Conservation (phyloP, 2,113 vertebrate species). For the Larimichthys crocea region DNA sequence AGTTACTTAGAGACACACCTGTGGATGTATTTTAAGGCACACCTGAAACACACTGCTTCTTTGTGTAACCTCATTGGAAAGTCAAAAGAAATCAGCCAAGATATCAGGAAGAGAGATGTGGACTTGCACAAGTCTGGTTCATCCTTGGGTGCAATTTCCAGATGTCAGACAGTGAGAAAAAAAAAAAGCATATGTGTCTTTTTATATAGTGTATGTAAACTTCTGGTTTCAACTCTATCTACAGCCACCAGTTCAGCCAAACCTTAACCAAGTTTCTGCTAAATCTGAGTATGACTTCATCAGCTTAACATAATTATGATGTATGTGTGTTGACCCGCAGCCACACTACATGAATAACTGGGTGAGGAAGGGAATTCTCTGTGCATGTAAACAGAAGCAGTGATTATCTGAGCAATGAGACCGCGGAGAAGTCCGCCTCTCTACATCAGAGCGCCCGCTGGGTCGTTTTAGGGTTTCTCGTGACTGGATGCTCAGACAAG, state of each 20-base stretch:
- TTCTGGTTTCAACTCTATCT: too few relatives aligned
- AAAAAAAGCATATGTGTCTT: too few relatives aligned
- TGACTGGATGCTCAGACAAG: slow-evolving; percentile 9
- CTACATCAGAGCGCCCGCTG: neutral
- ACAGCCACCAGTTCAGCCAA: neutral
- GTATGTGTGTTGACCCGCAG: neutral
- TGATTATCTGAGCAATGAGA: neutral
- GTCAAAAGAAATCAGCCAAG: too few relatives aligned
- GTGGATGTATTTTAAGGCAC: too few relatives aligned
- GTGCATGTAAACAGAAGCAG: neutral
- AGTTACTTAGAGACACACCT: too few relatives aligned
- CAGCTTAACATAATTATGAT: slow-evolving; percentile 20
- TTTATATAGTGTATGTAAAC: too few relatives aligned
- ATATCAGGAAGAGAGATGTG: too few relatives aligned
- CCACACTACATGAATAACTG: neutral
- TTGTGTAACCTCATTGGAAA: too few relatives aligned
- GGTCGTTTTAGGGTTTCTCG: neutral
- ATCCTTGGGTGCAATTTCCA: too few relatives aligned
- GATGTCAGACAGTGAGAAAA: too few relatives aligned
- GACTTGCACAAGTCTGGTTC: too few relatives aligned
- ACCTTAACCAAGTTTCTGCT: neutral
- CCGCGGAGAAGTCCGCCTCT: neutral
- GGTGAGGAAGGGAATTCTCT: slow-evolving; percentile 8
- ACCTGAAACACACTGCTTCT: too few relatives aligned
- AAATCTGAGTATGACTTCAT: slow-evolving; percentile 10